Conservation (phyloP, 2,888 invertebrate species). For the Drepana falcataria region DNA sequence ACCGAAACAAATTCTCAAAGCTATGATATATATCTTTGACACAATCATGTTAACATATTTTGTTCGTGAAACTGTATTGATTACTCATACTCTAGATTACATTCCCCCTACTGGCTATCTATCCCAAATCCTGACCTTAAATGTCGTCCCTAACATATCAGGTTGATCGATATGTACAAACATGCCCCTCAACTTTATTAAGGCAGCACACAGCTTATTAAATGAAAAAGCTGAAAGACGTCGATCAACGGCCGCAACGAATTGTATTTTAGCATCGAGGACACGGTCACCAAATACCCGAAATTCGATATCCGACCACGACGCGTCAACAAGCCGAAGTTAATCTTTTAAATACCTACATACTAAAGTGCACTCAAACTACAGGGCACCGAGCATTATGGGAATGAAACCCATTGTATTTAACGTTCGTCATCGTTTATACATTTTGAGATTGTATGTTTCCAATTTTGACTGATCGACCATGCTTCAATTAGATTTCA, state of each 20-base stretch:
- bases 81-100: no score
- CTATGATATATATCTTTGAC: no score
- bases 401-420: conserved; percentile 51
- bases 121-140: no score
- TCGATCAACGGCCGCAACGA: conserved; percentile 47
- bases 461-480: not conserved
- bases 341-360: conserved; percentile 72
- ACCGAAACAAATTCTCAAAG: no score
- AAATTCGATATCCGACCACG: conserved; percentile 66
- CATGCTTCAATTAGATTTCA: no score
- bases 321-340: conserved; percentile 72
- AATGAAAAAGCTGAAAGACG: conserved; percentile 21
- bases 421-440: conserved; percentile 41
- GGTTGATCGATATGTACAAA: not conserved
- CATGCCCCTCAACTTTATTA: not conserved
- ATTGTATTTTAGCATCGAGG: conserved; percentile 46
- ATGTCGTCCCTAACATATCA: no score
- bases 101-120: no score
- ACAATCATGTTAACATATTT: no score
- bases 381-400: not conserved
- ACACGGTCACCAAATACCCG: conserved; percentile 47
- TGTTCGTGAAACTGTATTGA: no score
- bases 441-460: not conserved
- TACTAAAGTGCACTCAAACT: conserved; percentile 18
- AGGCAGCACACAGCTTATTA: conserved; percentile 7